These are phyloP conservation scores for Luperina nickerlii DNA, from an alignment of 2,888 invertebrate species.

Conservation along the genomic window DNA sequence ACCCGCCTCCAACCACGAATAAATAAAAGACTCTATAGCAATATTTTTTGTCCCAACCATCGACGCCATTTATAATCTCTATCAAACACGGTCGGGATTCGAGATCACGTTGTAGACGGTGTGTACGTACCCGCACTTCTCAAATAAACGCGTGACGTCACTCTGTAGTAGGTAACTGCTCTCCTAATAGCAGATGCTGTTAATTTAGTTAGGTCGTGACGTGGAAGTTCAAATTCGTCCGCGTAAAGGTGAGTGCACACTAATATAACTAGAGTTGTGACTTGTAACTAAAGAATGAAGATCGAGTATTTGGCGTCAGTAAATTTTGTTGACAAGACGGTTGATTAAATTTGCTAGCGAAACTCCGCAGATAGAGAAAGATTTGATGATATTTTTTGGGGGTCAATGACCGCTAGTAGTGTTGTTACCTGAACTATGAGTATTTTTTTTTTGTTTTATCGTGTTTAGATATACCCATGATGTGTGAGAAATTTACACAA, in stretches of 20 bases:
- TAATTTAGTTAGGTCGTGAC: constrained; percentile 42
- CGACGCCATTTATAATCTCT: constrained; percentile 42
- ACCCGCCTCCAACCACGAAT: constrained; percentile 21
- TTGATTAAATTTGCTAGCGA: background rate
- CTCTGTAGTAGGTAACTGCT: constrained; percentile 32
- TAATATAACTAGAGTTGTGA: too few relatives aligned
- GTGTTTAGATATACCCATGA: too few relatives aligned
- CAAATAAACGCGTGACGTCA: constrained; percentile 57
- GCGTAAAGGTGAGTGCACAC: constrained; percentile 18
- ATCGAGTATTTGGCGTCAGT: background rate
- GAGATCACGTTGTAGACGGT: constrained; percentile 35
- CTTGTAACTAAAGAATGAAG: background rate
- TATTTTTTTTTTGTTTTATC: too few relatives aligned
- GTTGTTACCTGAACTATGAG: too few relatives aligned
- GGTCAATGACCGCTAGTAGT: too few relatives aligned
- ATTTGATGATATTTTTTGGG: too few relatives aligned
- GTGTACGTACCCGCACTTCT: constrained; percentile 15
- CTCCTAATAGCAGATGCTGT: constrained; percentile 19
- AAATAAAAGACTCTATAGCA: background rate
- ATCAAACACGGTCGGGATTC: constrained; percentile 41
- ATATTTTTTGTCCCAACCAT: constrained; percentile 20
- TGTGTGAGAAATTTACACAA: too few relatives aligned
- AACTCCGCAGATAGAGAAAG: too few relatives aligned
- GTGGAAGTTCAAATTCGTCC: constrained; percentile 7
- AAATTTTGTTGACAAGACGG: background rate